Conservation (phyloP, 1,140 invertebrate genomes). For the Physella acuta region DNA sequence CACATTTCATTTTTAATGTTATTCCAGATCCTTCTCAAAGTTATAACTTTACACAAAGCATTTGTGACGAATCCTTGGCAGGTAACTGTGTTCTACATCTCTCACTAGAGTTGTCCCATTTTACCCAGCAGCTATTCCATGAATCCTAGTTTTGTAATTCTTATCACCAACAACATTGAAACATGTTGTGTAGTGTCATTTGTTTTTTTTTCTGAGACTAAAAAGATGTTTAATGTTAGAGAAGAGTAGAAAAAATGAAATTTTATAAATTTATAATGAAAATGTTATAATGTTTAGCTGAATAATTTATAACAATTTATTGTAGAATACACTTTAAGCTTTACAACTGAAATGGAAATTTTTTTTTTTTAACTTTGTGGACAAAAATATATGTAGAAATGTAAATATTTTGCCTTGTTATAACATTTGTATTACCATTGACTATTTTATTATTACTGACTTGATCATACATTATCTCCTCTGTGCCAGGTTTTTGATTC, state of each 20-base stretch:
- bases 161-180: not conserved
- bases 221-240: not conserved
- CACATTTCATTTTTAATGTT: not conserved
- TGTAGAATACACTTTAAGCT: not conserved
- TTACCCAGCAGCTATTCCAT: not conserved
- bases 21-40: conserved; percentile 17
- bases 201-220: not conserved
- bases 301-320: too few species aligned
- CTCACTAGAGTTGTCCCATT: not conserved
- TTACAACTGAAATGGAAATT: too few species aligned
- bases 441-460: too few species aligned
- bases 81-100: not conserved
- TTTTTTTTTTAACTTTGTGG: not conserved
- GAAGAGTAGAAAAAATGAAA: not conserved
- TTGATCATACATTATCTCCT: too few species aligned
- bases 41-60: not conserved
- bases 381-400: not conserved
- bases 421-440: too few species aligned
- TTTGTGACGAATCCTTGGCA: conserved; percentile 3
- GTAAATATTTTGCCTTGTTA: too few species aligned
- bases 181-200: not conserved
- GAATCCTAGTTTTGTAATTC: not conserved
- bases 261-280: too few species aligned
- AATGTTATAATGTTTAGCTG: too few species aligned
- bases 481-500: conserved; percentile 15